These are phyloP conservation scores for Cyanoderma ruficeps DNA, from an alignment of 2,113 vertebrate species.

Conservation along the genomic window DNA sequence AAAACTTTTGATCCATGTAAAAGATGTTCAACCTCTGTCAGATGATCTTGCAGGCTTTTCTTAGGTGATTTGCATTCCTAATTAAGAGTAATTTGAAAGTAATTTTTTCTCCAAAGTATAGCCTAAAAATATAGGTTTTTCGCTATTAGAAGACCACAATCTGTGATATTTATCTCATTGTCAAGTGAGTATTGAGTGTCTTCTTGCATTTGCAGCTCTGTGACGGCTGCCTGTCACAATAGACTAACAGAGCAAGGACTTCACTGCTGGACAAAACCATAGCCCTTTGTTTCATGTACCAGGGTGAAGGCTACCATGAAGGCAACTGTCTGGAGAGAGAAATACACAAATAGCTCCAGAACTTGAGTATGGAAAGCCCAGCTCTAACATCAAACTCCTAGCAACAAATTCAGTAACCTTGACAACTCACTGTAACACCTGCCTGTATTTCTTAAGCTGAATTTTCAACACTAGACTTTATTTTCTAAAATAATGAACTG, in stretches of 20 bases:
- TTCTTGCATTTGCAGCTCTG: neutral
- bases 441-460: neutral
- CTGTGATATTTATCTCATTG: accelerated
- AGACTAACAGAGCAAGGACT: neutral
- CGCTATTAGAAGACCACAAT: neutral
- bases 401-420: neutral
- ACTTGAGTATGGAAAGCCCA: neutral
- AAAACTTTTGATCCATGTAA: neutral
- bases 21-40: neutral
- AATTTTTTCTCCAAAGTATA: neutral
- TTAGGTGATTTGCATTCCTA: neutral
- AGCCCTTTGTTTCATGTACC: neutral
- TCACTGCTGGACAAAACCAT: neutral
- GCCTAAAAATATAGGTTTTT: neutral
- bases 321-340: neutral
- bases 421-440: neutral
- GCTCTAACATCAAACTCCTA: neutral
- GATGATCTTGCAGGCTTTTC: neutral
- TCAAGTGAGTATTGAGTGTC: neutral
- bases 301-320: neutral
- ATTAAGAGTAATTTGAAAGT: neutral
- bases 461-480: neutral
- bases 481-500: neutral
- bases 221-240: neutral
- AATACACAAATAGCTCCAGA: neutral